These are phyloP conservation scores for Oncopodura yosiiana DNA, from an alignment of 1,140 invertebrate species.

Conservation along the genomic window DNA sequence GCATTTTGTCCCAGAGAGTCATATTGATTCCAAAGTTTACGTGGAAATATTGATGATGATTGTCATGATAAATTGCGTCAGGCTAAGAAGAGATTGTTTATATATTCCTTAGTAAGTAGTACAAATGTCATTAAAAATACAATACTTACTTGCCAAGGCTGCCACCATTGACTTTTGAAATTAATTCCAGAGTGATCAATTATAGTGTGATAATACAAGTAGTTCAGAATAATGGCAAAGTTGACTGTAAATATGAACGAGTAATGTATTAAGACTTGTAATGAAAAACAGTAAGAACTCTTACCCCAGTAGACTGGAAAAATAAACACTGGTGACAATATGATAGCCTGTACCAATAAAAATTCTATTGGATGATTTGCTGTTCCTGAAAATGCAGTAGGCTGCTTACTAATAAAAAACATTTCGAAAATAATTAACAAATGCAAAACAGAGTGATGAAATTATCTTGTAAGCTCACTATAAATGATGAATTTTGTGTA, in stretches of 20 bases:
- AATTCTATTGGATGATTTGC: slow-evolving; percentile 61
- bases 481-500: slow-evolving; percentile 63
- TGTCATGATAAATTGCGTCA: slow-evolving; percentile 61
- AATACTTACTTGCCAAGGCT: slow-evolving; percentile 34
- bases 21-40: slow-evolving; percentile 66
- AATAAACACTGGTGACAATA: slow-evolving; percentile 41
- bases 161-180: slow-evolving; percentile 63
- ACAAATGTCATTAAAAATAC: too few relatives aligned
- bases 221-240: slow-evolving; percentile 49
- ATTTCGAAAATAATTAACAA: too few relatives aligned
- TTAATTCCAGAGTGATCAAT: slow-evolving; percentile 65
- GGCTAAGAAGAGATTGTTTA: too few relatives aligned
- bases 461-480: too few relatives aligned
- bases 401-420: slow-evolving; percentile 64
- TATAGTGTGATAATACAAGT: slow-evolving; percentile 63
- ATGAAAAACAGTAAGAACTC: too few relatives aligned
- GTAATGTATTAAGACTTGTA: too few relatives aligned
- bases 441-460: too few relatives aligned
- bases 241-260: slow-evolving; percentile 54
- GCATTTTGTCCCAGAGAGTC: slow-evolving; percentile 43
- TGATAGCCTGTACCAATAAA: slow-evolving; percentile 46
- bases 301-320: slow-evolving; percentile 55
- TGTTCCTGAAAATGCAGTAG: slow-evolving; percentile 61
- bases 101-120: neutral
- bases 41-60: slow-evolving; percentile 68